A percentile compares a stretch with the other conserved stretches of the same genome.
Conservation (phyloP, 2,888 invertebrate genomes). For the Drosophila koepferae region DNA sequence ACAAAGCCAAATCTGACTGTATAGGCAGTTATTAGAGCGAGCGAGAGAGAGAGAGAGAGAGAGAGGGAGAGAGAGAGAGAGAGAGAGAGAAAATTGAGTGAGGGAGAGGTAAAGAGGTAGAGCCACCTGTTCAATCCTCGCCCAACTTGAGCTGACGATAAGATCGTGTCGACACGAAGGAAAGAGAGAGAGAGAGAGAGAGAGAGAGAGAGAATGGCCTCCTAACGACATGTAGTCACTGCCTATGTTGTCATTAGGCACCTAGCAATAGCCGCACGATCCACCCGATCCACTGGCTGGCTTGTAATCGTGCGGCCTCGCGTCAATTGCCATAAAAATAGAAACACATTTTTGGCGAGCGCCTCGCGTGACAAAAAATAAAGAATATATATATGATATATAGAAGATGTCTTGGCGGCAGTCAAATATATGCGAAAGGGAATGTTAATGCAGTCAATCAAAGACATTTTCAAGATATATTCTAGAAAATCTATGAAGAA, state of each 20-base stretch:
- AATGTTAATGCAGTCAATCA: background rate
- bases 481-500: background rate
- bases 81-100: background rate
- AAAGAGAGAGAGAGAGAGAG: background rate
- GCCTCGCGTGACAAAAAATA: slow-evolving; percentile 29
- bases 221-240: slow-evolving; percentile 37
- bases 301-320: slow-evolving; percentile 64
- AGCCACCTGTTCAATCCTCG: background rate
- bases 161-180: background rate
- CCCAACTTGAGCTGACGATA: background rate
- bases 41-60: background rate
- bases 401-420: slow-evolving; percentile 21
- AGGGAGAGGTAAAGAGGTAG: background rate
- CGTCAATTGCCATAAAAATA: slow-evolving; percentile 72
- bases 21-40: background rate
- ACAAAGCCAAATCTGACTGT: slow-evolving; percentile 4
- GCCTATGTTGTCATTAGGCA: slow-evolving; percentile 31
- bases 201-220: slow-evolving; percentile 24
- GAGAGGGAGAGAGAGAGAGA: background rate
- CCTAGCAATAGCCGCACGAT: background rate
- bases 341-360: slow-evolving; percentile 57
- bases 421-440: slow-evolving; percentile 4
- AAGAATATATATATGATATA: slow-evolving; percentile 12
- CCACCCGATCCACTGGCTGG: background rate
- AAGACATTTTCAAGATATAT: background rate